Conservation (phyloP, 2,113 vertebrate genomes). For the Laticauda laticaudata region DNA sequence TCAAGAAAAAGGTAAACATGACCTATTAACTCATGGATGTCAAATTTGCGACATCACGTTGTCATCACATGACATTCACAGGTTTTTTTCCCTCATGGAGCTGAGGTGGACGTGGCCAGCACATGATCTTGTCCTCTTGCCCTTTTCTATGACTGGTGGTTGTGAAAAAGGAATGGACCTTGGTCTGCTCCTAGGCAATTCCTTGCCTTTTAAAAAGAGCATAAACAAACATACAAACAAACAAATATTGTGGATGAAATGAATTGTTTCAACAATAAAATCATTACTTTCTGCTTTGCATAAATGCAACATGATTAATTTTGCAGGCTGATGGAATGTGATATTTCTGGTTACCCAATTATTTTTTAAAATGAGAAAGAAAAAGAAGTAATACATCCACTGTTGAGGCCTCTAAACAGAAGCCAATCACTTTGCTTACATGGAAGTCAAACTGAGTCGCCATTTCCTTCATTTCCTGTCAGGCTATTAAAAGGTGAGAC, state of each 20-base stretch:
- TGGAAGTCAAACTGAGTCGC: constrained; percentile 48
- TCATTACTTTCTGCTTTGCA: not conserved
- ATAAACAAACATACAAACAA: not conserved
- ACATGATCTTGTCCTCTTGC: not conserved
- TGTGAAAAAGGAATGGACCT: not conserved
- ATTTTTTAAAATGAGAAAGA: not conserved
- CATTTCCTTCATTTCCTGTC: constrained; percentile 44
- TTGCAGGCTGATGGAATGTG: constrained; percentile 18
- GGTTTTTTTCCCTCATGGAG: too few relatives aligned
- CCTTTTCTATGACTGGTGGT: not conserved
- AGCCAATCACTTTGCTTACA: constrained; percentile 38
- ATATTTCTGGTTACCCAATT: constrained; percentile 52
- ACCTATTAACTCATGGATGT: not conserved
- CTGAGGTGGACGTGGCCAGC: too few relatives aligned
- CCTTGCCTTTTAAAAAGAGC: not conserved
- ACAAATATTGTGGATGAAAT: not conserved
- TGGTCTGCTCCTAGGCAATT: not conserved
- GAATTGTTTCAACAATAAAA: constrained; percentile 23
- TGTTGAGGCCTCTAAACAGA: constrained; percentile 40
- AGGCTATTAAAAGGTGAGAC: constrained; percentile 51
- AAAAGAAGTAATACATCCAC: constrained; percentile 21
- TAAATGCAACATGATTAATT: constrained; percentile 36
- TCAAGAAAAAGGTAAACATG: not conserved
- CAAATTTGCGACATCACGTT: too few relatives aligned
- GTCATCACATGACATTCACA: too few relatives aligned